Evolutionary conservation across 2,113 vertebrate genomes (phyloP), one percentile per base, ranked within the genome.

Genomic region (Oryzias javanicus): DNA sequence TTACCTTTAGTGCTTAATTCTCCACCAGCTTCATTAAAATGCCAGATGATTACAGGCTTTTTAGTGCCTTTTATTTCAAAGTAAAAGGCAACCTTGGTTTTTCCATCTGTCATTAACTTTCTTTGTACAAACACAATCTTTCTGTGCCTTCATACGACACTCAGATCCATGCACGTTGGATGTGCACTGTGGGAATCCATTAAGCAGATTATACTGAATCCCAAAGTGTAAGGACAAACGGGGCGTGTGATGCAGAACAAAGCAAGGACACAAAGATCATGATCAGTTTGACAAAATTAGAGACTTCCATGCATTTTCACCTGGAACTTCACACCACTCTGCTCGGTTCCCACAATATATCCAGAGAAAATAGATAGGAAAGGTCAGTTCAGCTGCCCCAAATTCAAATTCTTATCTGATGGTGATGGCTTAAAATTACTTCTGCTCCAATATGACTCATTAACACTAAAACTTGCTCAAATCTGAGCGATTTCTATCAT

Each of bases 21-120:
- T 52, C 40, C 60, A 64, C 61, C 58, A 65, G 50, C 57, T 60
- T 60, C 45, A 16, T 74, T 73, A 55, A 70, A 80, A 80, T 65
- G 60, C 55, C 60, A 59, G 60, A 62, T 88, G 87, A 86, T 89
- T 87, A 82, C 65, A 84, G 73, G 62, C 24, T 52, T 71, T 61
- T 51, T 15, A 19, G 46, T 45, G 49, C 76, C 70, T 80, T 83
- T 84, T 60, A 79, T 79, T 80, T 80, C 52, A 59, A 75, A 77
- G 66, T 52, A 70, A 46, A 74, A 59, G 56, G 46, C 73, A 72
- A 42, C 57, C 19, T 14, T 19, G 16, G 62, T 67, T 64, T 72
- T 66, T 80, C 67, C 88, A 87, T 81, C 74, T 88, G 82, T 80
- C 70, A 53, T 42, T 29, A 52, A 19, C 62, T 68, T 57, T 27